These are phyloP conservation scores for Thunnus albacares DNA, from an alignment of 2,797 vertebrate species.

Conservation along the genomic window DNA sequence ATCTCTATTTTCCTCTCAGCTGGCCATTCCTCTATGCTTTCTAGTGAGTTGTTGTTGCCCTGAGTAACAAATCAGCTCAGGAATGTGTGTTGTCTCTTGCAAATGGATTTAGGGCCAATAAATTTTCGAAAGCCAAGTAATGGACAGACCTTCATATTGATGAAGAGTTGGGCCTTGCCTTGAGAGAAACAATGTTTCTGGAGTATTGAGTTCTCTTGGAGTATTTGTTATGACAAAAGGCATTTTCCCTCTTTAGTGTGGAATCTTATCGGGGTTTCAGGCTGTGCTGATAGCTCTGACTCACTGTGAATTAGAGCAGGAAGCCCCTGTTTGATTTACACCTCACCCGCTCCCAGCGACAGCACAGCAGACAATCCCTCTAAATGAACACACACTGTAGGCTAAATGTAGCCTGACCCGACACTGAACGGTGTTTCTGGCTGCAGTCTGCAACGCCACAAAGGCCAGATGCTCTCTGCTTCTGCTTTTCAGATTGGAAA, in stretches of 20 bases:
- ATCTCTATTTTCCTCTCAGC: constrained; percentile 41
- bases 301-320: constrained; percentile 77
- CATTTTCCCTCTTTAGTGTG: constrained; percentile 83
- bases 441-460: constrained; percentile 27
- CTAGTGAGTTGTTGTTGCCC: constrained; percentile 82
- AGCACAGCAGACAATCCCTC: constrained; percentile 37
- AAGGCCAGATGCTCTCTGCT: constrained; percentile 24
- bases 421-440: constrained; percentile 10
- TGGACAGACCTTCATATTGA: constrained; percentile 84
- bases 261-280: constrained; percentile 85
- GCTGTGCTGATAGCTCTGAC: constrained; percentile 80
- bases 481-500: constrained; percentile 35
- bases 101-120: constrained; percentile 90
- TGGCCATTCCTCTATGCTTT: constrained; percentile 75
- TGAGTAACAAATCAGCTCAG: constrained; percentile 89
- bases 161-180: constrained; percentile 87
- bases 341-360: constrained; percentile 40
- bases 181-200: constrained; percentile 80
- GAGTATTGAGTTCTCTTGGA: constrained; percentile 74
- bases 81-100: constrained; percentile 90
- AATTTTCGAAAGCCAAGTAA: constrained; percentile 88
- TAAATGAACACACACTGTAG: constrained; percentile 53
- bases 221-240: constrained; percentile 86
- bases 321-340: constrained; percentile 67
- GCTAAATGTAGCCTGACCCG: constrained; percentile 45